These are phyloP conservation scores for Xestoiulus laeticollis DNA, from an alignment of 2,888 invertebrate genomes.

Conservation along the genomic window DNA sequence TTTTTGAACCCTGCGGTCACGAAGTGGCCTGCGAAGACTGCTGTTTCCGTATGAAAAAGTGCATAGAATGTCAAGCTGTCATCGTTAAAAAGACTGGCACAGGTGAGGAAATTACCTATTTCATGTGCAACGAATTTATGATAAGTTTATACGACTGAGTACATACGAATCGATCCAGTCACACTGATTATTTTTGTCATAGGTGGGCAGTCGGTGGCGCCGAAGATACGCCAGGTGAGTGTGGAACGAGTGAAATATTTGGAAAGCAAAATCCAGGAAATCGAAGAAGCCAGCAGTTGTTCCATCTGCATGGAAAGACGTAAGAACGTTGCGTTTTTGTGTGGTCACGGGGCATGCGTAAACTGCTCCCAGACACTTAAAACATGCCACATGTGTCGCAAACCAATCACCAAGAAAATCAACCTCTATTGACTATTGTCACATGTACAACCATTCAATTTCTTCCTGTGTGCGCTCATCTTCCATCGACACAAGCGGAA, in stretches of 20 bases:
- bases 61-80: conserved; percentile 73
- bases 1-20: conserved; percentile 79
- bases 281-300: conserved; percentile 86
- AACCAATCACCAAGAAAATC: conserved; percentile 79
- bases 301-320: conserved; percentile 88
- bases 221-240: conserved; percentile 66
- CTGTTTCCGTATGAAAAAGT: conserved; percentile 79
- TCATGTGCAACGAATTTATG: too few relatives aligned
- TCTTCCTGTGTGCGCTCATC: conserved; percentile 24
- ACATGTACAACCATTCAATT: background rate
- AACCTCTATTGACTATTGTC: conserved; percentile 66
- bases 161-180: too few relatives aligned
- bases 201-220: conserved; percentile 64
- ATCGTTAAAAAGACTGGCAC: conserved; percentile 66
- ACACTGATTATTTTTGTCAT: conserved; percentile 59
- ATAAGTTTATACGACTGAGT: too few relatives aligned
- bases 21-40: conserved; percentile 79
- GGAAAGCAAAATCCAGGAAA: conserved; percentile 82
- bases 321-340: conserved; percentile 84
- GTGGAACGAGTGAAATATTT: conserved; percentile 75
- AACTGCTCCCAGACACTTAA: conserved; percentile 82
- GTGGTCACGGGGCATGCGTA: conserved; percentile 86
- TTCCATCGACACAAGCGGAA: conserved; percentile 1
- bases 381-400: conserved; percentile 87
- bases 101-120: conserved; percentile 60